A percentile compares a stretch with the other conserved stretches of the same genome.
Evolutionary conservation across 2,797 vertebrate species (phyloP).

Genomic region (Falco novaeseelandiae): DNA sequence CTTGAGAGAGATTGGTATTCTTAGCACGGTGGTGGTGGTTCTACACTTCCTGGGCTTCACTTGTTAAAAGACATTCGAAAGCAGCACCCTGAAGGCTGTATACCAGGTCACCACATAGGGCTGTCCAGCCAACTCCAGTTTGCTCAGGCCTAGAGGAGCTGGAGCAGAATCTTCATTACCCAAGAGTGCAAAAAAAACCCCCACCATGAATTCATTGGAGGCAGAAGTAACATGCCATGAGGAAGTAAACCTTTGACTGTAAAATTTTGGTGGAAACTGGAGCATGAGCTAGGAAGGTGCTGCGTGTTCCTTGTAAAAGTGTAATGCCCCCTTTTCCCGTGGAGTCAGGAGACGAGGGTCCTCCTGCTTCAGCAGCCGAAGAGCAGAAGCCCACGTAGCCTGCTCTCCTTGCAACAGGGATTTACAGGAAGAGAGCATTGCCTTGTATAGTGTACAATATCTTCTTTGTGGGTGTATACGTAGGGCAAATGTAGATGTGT

Average conservation of each 20-base stretch:
- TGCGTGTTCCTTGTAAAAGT: not conserved
- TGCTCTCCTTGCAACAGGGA: not conserved
- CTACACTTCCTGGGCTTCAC: not conserved
- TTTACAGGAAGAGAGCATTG: not conserved
- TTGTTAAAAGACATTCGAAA: not conserved
- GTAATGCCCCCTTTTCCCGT: not conserved
- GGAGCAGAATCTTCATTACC: not conserved
- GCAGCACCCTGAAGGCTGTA: not conserved
- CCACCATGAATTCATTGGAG: not conserved
- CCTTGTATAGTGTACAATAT: accelerated
- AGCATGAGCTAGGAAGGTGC: not conserved
- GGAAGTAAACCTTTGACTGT: not conserved
- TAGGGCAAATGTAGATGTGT: not conserved
- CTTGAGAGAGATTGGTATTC: not conserved
- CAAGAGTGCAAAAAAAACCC: too few relatives aligned
- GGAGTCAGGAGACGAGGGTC: too few relatives aligned
- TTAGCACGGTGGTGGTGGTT: not conserved
- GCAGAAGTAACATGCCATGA: not conserved
- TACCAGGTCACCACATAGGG: accelerated
- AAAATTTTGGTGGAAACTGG: not conserved
- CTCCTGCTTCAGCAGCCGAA: not conserved
- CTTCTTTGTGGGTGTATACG: not conserved
- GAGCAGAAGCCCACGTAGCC: not conserved
- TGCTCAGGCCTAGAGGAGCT: not conserved
- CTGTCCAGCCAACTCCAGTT: not conserved